A percentile compares a stretch with the other conserved stretches of the same genome.
Evolutionary conservation across 2,797 vertebrate species (phyloP).

Genomic region (Coilia nasus): DNA sequence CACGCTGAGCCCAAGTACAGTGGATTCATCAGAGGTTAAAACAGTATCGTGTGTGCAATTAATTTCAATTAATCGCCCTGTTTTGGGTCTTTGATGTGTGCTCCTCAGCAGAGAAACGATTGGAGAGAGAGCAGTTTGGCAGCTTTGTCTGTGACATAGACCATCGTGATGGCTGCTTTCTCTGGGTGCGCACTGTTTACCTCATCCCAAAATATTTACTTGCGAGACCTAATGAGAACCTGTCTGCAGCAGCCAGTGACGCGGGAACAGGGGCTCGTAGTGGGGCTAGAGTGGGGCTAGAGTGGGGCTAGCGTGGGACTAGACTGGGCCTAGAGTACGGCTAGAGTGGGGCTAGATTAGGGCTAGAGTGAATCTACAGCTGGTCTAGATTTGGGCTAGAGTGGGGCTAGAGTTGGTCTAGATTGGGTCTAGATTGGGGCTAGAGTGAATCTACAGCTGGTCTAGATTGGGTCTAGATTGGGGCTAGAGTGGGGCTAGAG

Average conservation of each 20-base stretch:
- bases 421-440: too few species aligned
- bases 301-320: too few species aligned
- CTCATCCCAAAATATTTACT: constrained; percentile 79
- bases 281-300: constrained; percentile 62
- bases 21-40: constrained; percentile 79
- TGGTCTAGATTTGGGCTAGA: too few species aligned
- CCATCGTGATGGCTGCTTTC: constrained; percentile 73
- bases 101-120: constrained; percentile 17
- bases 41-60: constrained; percentile 77
- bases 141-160: constrained; percentile 54
- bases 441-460: too few species aligned
- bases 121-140: constrained; percentile 28
- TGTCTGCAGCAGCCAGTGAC: constrained; percentile 74
- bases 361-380: too few species aligned
- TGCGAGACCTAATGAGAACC: constrained; percentile 75
- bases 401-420: too few species aligned
- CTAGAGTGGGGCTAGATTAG: too few species aligned
- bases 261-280: constrained; percentile 64
- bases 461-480: too few species aligned
- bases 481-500: too few species aligned
- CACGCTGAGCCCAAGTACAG: constrained; percentile 72
- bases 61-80: constrained; percentile 74
- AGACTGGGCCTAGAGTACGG: too few species aligned
- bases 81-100: constrained; percentile 71
- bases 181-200: constrained; percentile 74